Evolutionary conservation across 2,797 vertebrate genomes (phyloP).

Genomic region (Notolabrus celidotus): DNA sequence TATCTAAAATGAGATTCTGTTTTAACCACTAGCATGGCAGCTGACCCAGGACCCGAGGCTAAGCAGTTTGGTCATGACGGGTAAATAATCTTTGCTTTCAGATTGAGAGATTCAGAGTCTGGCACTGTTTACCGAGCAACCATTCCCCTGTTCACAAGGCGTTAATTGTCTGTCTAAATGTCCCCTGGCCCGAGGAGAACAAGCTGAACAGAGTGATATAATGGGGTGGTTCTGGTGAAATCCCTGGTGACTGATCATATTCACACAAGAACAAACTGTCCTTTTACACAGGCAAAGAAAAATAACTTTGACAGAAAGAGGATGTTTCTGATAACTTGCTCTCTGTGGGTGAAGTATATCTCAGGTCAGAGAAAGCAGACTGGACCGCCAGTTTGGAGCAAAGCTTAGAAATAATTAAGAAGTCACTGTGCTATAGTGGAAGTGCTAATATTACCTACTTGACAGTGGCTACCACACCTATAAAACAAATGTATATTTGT

Average conservation of each 20-base stretch:
- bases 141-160: constrained; percentile 43
- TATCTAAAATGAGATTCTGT: background rate
- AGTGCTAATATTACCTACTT: background rate
- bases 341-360: too few species aligned
- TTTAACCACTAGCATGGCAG: constrained; percentile 14
- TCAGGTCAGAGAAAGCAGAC: constrained; percentile 3
- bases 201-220: constrained; percentile 47
- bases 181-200: constrained; percentile 46
- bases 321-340: background rate
- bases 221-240: constrained; percentile 58
- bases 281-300: background rate
- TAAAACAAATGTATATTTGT: background rate
- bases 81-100: constrained; percentile 33
- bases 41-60: constrained; percentile 50
- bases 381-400: background rate
- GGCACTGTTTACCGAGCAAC: too few species aligned
- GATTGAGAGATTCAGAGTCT: constrained; percentile 19
- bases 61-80: constrained; percentile 29
- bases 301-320: constrained; percentile 9
- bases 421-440: background rate
- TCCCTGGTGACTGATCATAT: constrained; percentile 45
- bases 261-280: constrained; percentile 27
- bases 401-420: background rate
- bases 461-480: background rate
- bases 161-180: constrained; percentile 59